Evolutionary conservation across 2,888 invertebrate species (phyloP).

Genomic region (Boloria euphrosyne): DNA sequence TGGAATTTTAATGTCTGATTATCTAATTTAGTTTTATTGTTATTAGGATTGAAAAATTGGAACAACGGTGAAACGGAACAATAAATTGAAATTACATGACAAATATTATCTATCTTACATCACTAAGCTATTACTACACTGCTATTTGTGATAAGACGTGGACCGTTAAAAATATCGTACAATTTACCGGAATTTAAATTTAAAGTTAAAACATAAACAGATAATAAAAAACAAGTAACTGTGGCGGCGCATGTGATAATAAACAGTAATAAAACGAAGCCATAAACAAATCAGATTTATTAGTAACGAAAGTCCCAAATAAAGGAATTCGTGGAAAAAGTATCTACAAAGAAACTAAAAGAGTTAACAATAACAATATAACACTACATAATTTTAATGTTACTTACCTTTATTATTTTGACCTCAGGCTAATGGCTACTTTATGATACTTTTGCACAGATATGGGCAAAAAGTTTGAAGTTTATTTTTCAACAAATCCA

Average conservation of each 20-base stretch:
- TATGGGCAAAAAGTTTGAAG: conserved; percentile 27
- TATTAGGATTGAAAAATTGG: neutral
- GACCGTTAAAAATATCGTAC: conserved; percentile 3
- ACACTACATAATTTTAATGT: neutral
- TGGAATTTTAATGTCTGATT: neutral
- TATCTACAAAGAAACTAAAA: conserved; percentile 8
- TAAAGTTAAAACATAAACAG: conserved; percentile 35
- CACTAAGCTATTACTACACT: too few species aligned
- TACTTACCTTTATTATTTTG: conserved; percentile 28
- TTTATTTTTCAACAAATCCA: conserved; percentile 53
- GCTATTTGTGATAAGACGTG: too few species aligned
- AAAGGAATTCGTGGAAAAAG: conserved; percentile 27
- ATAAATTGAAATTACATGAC: neutral
- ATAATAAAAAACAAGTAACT: conserved; percentile 35
- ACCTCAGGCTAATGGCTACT: conserved; percentile 8
- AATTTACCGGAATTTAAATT: conserved; percentile 26
- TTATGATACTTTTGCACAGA: conserved; percentile 23
- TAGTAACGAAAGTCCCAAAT: conserved; percentile 31
- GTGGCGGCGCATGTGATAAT: conserved; percentile 35
- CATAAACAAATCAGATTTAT: conserved; percentile 36
- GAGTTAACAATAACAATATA: conserved; percentile 12
- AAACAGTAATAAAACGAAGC: conserved; percentile 38
- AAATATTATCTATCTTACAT: too few species aligned
- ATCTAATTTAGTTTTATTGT: too few species aligned
- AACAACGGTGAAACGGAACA: neutral